phyloP scores from a whole-genome alignment of 2,797 vertebrate genomes.

The Danionella dracula region DNA sequence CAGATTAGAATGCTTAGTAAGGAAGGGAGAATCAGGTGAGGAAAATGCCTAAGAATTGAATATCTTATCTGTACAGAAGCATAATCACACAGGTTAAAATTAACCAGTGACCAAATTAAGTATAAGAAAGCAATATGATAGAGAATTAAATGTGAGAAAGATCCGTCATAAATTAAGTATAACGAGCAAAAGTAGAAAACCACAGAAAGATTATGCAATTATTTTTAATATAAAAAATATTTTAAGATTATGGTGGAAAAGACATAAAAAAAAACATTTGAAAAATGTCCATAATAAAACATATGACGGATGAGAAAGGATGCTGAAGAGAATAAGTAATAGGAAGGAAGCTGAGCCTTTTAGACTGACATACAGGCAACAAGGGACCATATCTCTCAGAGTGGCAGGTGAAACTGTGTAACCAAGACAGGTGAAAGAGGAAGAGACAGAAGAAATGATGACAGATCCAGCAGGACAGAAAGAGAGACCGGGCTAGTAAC shows the following conservation, averaged over 20 bases:
- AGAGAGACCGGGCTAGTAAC: not conserved
- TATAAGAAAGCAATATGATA: no score
- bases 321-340: not conserved
- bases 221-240: no score
- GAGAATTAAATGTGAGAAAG: no score
- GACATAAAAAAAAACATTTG: not conserved
- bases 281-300: not conserved
- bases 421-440: not conserved
- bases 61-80: no score
- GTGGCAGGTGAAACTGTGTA: not conserved
- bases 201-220: no score
- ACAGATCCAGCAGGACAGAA: not conserved
- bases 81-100: no score
- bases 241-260: not conserved
- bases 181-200: no score
- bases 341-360: not conserved
- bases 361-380: conserved; percentile 1
- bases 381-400: not conserved
- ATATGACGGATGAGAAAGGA: not conserved
- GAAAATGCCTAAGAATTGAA: no score
- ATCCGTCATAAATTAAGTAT: no score
- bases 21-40: no score
- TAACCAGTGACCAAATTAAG: no score
- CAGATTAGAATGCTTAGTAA: no score
- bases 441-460: not conserved